phyloP scores from a whole-genome alignment of 2,888 invertebrate species.

The Anarsia innoxiella region DNA sequence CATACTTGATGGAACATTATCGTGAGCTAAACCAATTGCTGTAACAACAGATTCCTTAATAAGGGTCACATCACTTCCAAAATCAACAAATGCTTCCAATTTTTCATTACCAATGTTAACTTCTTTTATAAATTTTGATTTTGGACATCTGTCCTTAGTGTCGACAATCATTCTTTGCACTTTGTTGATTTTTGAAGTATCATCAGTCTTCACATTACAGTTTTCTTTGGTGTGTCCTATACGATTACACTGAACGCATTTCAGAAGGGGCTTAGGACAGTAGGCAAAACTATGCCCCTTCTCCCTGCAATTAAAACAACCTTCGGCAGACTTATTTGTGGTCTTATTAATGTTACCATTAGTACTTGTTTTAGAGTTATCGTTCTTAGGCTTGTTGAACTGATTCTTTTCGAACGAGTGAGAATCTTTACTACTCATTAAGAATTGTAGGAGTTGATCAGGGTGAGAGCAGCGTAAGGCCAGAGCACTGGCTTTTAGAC shows the following conservation, averaged over 20 bases:
- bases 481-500: conserved; percentile 13
- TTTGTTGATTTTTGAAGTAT: not conserved
- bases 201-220: not conserved
- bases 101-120: conserved; percentile 8
- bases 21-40: conserved; percentile 12
- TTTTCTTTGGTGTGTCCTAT: not conserved
- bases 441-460: conserved; percentile 15
- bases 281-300: conserved; percentile 13
- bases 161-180: conserved; percentile 1
- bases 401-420: conserved; percentile 1
- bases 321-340: not conserved
- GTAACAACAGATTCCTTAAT: conserved; percentile 8
- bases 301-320: conserved; percentile 17
- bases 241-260: conserved; percentile 10
- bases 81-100: conserved; percentile 14
- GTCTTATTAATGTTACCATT: not conserved
- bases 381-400: too few relatives aligned
- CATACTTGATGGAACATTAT: conserved; percentile 9
- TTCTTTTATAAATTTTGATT: conserved; percentile 13
- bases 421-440: conserved; percentile 14
- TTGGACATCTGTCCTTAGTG: not conserved
- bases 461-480: conserved; percentile 16
- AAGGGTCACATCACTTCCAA: conserved; percentile 16
- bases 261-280: conserved; percentile 15
- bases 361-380: too few relatives aligned